Evolutionary conservation across 2,888 invertebrate genomes (phyloP), one percentile per base, ranked within the genome.

Genomic region (Trilocha varians): DNA sequence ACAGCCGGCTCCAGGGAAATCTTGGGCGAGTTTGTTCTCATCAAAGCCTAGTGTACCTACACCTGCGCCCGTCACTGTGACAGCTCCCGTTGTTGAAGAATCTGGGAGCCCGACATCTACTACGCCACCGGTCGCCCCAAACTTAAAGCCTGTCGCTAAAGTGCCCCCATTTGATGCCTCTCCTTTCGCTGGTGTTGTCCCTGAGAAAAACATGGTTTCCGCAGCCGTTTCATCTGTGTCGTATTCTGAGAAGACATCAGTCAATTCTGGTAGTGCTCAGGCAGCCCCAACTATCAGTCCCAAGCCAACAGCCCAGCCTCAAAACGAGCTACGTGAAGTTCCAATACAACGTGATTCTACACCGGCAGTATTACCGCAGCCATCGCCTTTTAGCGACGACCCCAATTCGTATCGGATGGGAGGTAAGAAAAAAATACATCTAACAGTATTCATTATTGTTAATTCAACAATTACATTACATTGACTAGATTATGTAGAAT

Each of bases 361-460:
- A 1, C 78, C 86, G 0, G 65, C 82, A 1, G 53, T 74, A 40
- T 83, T 85, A 0, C 67, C 74, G 37, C 78, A 68, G 45, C 73
- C 82, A 0, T 84, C 87, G 25, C 88, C 88, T 13, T 84, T 82
- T 57, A 87, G 87, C 50, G 87, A 91, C 55, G 91, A 92, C 72
- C 92, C 92, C 2, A 88, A 89, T 56, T 89, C 89, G 0, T 90
- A 90, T 57, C 87, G 90, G 60, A 90, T 91, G 88, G 92, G 91
- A 73, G 91, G 92, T 92, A 72, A 86, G 78, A 75, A 9, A 25
- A 25, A 25, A 6, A 11, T 4, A 25, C 25, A 9, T 25, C 11
- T 6, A 25, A 25, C n/a, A n/a, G n/a, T n/a, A n/a, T n/a, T n/a
- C n/a, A n/a, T n/a, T n/a, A n/a, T n/a, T n/a, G n/a, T n/a, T n/a